These are phyloP conservation scores for Nephrotoma appendiculata DNA, from an alignment of 2,888 invertebrate species.

Conservation along the genomic window DNA sequence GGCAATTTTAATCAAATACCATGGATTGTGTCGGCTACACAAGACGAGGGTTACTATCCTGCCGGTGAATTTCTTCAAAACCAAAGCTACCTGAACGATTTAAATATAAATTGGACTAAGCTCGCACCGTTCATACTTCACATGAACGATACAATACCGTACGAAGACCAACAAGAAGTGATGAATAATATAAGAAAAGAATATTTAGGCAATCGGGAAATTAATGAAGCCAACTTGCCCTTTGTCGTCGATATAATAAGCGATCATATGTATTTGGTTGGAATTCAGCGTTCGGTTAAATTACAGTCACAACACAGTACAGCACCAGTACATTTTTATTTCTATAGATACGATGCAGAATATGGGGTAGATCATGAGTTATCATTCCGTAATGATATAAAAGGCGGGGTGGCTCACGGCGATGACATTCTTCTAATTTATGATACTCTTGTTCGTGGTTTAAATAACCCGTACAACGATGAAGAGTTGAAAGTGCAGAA, in stretches of 20 bases:
- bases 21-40: conserved; percentile 50
- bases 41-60: conserved; percentile 61
- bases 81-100: conserved; percentile 33
- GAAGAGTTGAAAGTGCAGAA: neutral
- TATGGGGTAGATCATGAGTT: conserved; percentile 41
- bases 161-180: conserved; percentile 30
- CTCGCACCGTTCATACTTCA: conserved; percentile 47
- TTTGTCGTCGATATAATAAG: conserved; percentile 38
- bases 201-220: conserved; percentile 38
- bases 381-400: conserved; percentile 32
- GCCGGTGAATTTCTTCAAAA: conserved; percentile 34
- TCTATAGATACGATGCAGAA: conserved; percentile 45
- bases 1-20: conserved; percentile 51
- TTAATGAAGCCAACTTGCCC: conserved; percentile 35
- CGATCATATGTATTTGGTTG: conserved; percentile 47
- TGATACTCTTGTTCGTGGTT: neutral
- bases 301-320: conserved; percentile 39
- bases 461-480: neutral
- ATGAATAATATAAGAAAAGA: conserved; percentile 39
- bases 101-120: conserved; percentile 42
- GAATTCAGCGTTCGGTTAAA: conserved; percentile 43
- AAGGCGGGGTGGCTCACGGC: conserved; percentile 46
- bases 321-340: conserved; percentile 48
- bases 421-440: conserved; percentile 41
- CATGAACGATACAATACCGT: conserved; percentile 42